These are phyloP conservation scores for Poeciliopsis retropinna DNA, from an alignment of 2,113 vertebrate species.

Conservation along the genomic window DNA sequence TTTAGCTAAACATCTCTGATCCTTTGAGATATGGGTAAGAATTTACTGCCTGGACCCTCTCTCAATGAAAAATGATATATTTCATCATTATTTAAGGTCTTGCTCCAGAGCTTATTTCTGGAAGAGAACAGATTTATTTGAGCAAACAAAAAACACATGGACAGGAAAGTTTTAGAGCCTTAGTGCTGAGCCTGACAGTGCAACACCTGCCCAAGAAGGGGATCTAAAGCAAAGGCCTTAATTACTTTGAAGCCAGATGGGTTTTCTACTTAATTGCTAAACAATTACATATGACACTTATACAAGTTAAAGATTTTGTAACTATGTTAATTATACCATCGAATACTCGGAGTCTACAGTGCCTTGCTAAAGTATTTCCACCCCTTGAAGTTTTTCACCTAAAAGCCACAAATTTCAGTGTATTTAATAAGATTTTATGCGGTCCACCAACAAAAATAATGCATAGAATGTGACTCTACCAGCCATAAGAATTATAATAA, in stretches of 20 bases:
- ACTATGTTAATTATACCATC: neutral
- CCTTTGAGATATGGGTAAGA: conserved; percentile 12
- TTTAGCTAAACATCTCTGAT: conserved; percentile 28
- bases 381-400: no score
- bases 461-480: neutral
- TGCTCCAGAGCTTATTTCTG: neutral
- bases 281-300: neutral
- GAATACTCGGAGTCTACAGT: neutral
- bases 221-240: neutral
- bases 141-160: neutral
- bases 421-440: neutral
- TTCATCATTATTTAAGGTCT: conserved; percentile 10
- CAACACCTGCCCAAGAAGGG: neutral
- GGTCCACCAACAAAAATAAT: neutral
- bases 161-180: neutral
- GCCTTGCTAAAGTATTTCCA: neutral
- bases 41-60: conserved; percentile 13
- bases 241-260: neutral
- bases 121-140: neutral
- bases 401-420: no score
- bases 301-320: neutral
- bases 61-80: conserved; percentile 26
- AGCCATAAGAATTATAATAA: neutral
- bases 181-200: neutral
- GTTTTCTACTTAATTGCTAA: neutral